phyloP scores from a whole-genome alignment of 2,113 vertebrate species.

The Odobenus rosmarus region DNA sequence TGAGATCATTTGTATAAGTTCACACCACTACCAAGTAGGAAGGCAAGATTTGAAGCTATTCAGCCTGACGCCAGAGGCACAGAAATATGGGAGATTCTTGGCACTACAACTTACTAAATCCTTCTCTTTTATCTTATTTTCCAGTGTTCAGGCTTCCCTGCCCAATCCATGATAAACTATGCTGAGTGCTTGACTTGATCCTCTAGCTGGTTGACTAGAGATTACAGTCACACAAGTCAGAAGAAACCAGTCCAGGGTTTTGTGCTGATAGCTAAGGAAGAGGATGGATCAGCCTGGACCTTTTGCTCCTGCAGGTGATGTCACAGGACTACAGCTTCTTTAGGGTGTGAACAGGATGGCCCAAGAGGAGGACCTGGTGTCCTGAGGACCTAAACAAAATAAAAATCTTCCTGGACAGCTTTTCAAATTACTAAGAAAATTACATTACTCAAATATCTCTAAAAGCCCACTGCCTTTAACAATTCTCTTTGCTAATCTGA shows the following conservation, averaged over 20 bases:
- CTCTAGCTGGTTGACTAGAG: neutral
- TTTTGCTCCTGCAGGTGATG: neutral
- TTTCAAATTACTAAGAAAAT: neutral
- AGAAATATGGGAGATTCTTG: neutral
- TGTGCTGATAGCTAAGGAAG: neutral
- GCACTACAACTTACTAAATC: neutral
- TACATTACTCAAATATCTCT: neutral
- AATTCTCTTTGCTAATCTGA: neutral
- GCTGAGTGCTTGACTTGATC: neutral
- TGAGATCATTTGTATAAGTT: neutral
- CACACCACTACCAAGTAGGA: neutral
- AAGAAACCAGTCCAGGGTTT: neutral
- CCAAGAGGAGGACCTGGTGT: no score
- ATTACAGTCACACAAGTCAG: neutral
- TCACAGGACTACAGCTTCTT: neutral
- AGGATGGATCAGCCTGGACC: rapidly evolving
- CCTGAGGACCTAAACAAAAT: neutral
- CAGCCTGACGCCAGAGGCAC: neutral
- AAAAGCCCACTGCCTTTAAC: neutral
- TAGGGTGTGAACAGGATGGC: neutral
- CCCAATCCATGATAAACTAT: neutral
- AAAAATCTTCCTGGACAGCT: neutral
- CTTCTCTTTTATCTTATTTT: neutral
- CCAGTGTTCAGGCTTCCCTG: neutral
- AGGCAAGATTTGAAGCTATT: neutral